Evolutionary conservation across 2,113 vertebrate species (phyloP).

Genomic region (Orycteropus afer): DNA sequence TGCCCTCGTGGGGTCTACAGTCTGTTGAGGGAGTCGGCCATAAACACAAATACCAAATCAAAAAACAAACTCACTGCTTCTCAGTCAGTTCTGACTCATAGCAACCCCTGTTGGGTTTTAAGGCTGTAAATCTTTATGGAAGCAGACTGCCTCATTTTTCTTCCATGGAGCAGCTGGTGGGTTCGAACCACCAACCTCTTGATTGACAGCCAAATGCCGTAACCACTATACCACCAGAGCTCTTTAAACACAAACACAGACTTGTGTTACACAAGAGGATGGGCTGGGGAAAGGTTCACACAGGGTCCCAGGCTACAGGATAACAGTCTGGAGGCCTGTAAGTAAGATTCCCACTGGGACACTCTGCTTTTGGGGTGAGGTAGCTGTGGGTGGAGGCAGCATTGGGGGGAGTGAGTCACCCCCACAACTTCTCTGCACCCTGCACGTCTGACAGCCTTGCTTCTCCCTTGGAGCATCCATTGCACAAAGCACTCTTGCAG

Average conservation of each 20-base stretch:
- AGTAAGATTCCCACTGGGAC: accelerated
- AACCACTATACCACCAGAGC: too few relatives aligned
- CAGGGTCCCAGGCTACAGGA: neutral
- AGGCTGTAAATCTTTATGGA: too few relatives aligned
- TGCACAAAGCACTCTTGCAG: accelerated
- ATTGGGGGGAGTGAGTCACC: neutral
- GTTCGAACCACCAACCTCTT: too few relatives aligned
- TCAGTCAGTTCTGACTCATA: too few relatives aligned
- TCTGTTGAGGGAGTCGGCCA: neutral
- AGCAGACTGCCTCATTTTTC: too few relatives aligned
- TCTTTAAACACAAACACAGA: too few relatives aligned
- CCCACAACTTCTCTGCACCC: neutral
- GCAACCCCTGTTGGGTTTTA: too few relatives aligned
- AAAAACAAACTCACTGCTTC: too few relatives aligned
- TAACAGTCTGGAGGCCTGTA: neutral
- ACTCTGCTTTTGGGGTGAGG: neutral
- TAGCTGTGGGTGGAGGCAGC: neutral
- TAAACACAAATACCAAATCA: too few relatives aligned
- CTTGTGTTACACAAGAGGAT: accelerated
- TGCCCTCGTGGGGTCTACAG: neutral
- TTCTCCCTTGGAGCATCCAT: neutral
- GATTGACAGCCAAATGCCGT: too few relatives aligned
- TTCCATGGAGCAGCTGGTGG: too few relatives aligned
- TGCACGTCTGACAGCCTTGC: neutral
- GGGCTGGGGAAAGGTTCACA: neutral